A percentile compares a stretch with the other conserved stretches of the same genome.
phyloP scores from a whole-genome alignment of 2,888 invertebrate species.

The Philereme transversata region DNA sequence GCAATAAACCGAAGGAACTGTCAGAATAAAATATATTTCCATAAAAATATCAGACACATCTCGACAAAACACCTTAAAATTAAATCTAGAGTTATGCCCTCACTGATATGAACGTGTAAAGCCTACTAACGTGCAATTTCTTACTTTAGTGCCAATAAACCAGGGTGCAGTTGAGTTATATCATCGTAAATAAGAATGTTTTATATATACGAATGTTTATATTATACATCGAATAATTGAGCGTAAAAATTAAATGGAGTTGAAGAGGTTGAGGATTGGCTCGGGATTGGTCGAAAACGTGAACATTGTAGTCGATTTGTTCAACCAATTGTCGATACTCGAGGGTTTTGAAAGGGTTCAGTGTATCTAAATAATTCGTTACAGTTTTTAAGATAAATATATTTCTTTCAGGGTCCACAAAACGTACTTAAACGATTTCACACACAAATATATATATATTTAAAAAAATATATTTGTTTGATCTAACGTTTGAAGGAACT shows the following conservation, averaged over 20 bases:
- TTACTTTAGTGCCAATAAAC: conserved; percentile 79
- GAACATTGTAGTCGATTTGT: conserved; percentile 53
- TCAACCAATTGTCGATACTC: conserved; percentile 19
- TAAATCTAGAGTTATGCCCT: conserved; percentile 73
- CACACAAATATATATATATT: too few relatives aligned
- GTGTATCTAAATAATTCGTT: neutral
- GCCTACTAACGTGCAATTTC: conserved; percentile 77
- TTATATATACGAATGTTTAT: conserved; percentile 69
- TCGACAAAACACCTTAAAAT: conserved; percentile 69
- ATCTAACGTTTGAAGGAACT: too few relatives aligned
- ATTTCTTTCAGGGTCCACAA: too few relatives aligned
- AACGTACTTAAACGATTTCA: too few relatives aligned
- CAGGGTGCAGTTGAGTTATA: conserved; percentile 60
- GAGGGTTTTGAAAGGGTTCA: conserved; percentile 5
- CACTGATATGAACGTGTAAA: conserved; percentile 74
- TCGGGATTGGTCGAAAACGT: conserved; percentile 55
- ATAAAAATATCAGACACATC: conserved; percentile 74
- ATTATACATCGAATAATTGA: conserved; percentile 75
- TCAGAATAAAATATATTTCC: conserved; percentile 65
- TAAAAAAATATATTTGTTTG: too few relatives aligned
- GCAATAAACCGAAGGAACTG: conserved; percentile 64
- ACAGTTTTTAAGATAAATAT: conserved; percentile 1
- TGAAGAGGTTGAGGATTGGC: conserved; percentile 49
- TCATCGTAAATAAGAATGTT: conserved; percentile 34
- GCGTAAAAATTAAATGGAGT: conserved; percentile 67